Base-by-base conservation (phyloP, 2,797 vertebrate species). In the Macropus fuliginosus region DNA sequence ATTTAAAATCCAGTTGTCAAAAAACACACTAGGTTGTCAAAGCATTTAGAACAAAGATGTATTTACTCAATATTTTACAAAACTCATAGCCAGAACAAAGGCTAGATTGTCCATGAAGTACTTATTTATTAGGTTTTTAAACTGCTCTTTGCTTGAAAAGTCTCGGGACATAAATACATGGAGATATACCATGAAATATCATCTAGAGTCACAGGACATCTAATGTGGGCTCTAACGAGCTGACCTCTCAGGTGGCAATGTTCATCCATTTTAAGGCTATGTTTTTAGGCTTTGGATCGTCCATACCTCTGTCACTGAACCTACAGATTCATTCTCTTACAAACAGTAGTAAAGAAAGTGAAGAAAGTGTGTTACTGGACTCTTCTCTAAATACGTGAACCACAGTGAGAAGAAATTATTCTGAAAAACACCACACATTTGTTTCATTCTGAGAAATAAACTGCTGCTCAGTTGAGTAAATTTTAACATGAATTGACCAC, bases 81-180 rank as follows among this genome's bases (percentile, higher is more conserved):
- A 55, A 31, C 34, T 87, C 66, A 81, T 46, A 46, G n/a, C 46
- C n/a, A 81, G 74, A 55, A 91, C 90, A 55, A 91, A 91, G 74
- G 12, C 52, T 46, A 31, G 11, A 91, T n/a, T 91, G 52, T 91
- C 50, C 28, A n/a, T 55, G 54, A 29, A 54, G 54, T 55, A 91
- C 54, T 91, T 90, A 90, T 90, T 90, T 90, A 6, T 91, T 91
- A 55, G 90, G 90, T 91, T 91, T 91, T 91, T 34, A 91, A 91
- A 91, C 52, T 31, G 89, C 11, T 52, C 31, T 52, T 55, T 91
- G 90, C 90, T 55, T 91, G 3, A 54, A 91, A 91, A 91, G 31
- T 29, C 90, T 54, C 29, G 8, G 52, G 52, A 91, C 90, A 55
- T 29, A 91, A 16, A 55, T 55, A 16, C 90, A 54, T 18, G 50